Evolutionary conservation across 2,888 invertebrate genomes (phyloP).

Genomic region (Corythucha ciliata): DNA sequence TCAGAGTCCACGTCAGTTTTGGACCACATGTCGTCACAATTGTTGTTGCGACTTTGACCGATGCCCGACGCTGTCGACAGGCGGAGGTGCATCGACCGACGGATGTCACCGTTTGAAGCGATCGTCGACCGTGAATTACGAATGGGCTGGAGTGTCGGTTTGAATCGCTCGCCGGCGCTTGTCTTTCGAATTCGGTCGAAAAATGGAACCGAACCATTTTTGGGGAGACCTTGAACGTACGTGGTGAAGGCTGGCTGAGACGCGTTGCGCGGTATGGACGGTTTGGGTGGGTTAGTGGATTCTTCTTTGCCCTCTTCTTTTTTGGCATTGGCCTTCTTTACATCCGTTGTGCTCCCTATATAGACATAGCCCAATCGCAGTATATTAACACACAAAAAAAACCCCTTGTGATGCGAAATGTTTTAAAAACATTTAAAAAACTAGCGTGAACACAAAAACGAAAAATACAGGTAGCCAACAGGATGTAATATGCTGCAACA

Average conservation of each 20-base stretch:
- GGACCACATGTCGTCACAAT: conserved; percentile 40
- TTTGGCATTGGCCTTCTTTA: conserved; percentile 32
- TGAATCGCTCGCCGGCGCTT: conserved; percentile 72
- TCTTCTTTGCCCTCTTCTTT: conserved; percentile 34
- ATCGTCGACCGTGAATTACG: conserved; percentile 63
- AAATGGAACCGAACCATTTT: conserved; percentile 83
- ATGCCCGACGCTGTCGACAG: conserved; percentile 50
- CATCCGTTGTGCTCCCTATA: conserved; percentile 38
- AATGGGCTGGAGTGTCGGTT: conserved; percentile 73
- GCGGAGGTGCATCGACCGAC: conserved; percentile 49
- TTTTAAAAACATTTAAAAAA: no score
- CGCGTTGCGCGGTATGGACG: conserved; percentile 58
- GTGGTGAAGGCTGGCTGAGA: conserved; percentile 78
- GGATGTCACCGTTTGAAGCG: conserved; percentile 65
- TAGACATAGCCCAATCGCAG: no score
- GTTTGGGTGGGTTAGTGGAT: conserved; percentile 18
- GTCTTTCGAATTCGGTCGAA: conserved; percentile 79
- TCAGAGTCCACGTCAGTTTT: conserved; percentile 48
- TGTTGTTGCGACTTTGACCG: conserved; percentile 51
- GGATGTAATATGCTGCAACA: no score
- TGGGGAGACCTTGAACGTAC: conserved; percentile 60
- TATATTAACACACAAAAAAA: no score
- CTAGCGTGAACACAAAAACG: no score
- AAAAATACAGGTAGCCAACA: no score
- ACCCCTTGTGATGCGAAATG: no score